Evolutionary conservation across 2,888 invertebrate genomes (phyloP).

Genomic region (Heliconius charithonia): DNA sequence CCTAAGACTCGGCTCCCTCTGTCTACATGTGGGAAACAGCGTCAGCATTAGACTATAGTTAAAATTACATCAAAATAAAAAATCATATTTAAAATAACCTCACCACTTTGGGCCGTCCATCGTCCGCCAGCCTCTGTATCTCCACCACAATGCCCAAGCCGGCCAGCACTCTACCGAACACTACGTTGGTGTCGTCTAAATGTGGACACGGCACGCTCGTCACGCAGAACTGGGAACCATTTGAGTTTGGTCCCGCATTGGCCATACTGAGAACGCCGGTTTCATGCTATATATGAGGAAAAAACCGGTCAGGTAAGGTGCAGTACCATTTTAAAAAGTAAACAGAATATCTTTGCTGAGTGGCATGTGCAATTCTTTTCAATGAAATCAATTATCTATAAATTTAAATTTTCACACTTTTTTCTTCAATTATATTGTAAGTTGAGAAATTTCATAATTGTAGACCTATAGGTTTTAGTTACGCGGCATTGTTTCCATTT

Average conservation of each 20-base stretch:
- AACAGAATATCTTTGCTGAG: too few relatives aligned
- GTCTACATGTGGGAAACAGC: too few relatives aligned
- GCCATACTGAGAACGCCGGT: slow-evolving; percentile 90
- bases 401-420: too few relatives aligned
- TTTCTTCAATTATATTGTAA: too few relatives aligned
- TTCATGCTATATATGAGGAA: slow-evolving; percentile 75
- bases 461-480: too few relatives aligned
- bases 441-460: too few relatives aligned
- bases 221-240: slow-evolving; percentile 98
- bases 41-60: too few relatives aligned
- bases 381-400: too few relatives aligned
- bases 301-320: neutral
- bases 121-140: slow-evolving; percentile 85
- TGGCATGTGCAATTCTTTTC: too few relatives aligned
- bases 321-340: neutral
- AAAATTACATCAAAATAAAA: too few relatives aligned
- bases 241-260: slow-evolving; percentile 92
- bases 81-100: slow-evolving; percentile 51
- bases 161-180: slow-evolving; percentile 90
- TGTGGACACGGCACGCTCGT: slow-evolving; percentile 90
- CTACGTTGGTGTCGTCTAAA: slow-evolving; percentile 91
- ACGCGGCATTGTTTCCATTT: too few relatives aligned
- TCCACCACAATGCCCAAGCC: slow-evolving; percentile 89
- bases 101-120: slow-evolving; percentile 85
- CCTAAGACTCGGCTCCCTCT: too few relatives aligned